Percentiles rank a stretch among this genome's conserved stretches.
These are phyloP conservation scores for Meles meles DNA, from an alignment of 2,113 vertebrate species.

Conservation along the genomic window DNA sequence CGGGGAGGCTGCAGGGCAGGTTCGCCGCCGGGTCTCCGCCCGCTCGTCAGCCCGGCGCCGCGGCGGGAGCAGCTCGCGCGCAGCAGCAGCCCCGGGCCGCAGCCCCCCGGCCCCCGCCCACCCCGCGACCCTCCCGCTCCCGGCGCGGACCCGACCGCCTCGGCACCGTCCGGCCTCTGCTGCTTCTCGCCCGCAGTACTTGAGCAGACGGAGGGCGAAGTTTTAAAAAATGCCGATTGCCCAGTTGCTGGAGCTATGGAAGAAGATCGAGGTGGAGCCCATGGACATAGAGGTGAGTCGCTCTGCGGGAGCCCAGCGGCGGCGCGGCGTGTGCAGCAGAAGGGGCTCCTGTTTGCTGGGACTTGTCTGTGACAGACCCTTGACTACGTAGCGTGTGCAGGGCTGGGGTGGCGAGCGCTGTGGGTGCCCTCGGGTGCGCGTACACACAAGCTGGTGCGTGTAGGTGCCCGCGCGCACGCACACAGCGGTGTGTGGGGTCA, in stretches of 20 bases:
- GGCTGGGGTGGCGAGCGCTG: accelerated
- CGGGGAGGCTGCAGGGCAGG: background rate
- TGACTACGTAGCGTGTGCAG: accelerated
- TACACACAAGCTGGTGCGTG: background rate
- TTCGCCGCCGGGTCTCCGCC: background rate
- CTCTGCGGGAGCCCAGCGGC: too few relatives aligned
- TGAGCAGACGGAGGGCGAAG: background rate
- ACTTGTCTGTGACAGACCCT: accelerated
- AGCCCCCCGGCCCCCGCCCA: background rate
- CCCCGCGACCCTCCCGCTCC: background rate
- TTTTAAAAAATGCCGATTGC: conserved; percentile 82
- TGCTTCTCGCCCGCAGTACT: background rate
- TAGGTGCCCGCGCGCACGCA: background rate
- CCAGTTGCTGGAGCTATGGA: conserved; percentile 85
- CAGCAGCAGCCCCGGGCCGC: background rate
- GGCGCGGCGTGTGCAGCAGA: accelerated
- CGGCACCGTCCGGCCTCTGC: background rate
- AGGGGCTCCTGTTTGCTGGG: accelerated
- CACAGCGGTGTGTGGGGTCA: background rate
- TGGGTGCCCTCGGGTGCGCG: accelerated
- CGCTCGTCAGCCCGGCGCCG: background rate
- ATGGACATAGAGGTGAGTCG: conserved; percentile 85
- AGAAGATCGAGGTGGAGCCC: conserved; percentile 84
- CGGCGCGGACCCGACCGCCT: too few relatives aligned
- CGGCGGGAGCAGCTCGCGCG: background rate